Base-by-base conservation (phyloP, 2,888 invertebrate species). In the Sarcophaga caerulescens region DNA sequence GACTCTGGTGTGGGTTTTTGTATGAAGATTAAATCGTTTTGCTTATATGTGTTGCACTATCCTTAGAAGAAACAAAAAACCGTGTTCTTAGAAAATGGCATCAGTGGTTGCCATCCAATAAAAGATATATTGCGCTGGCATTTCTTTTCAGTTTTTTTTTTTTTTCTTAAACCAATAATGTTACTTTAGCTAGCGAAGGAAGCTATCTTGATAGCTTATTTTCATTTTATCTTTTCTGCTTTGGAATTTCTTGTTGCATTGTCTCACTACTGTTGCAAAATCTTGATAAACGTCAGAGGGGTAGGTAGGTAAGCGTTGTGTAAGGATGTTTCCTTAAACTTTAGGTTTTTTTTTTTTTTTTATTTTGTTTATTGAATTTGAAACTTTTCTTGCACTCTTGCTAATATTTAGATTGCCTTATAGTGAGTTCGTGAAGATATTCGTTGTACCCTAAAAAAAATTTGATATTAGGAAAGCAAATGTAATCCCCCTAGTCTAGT, bases 1-100 rank as follows among this genome's bases (percentile, higher is more conserved):
- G 79, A 80, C 52, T 69, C 23, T 23, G 68, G 68, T 57, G 47
- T 35, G 62, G 68, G 62, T 70, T 76, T 47, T 76, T 77, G 25
- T 65, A 69, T 74, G 47, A 65, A 85, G 83, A 85, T 85, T 81
- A 83, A 85, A 85, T 83, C 83, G 63, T 77, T 71, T 79, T 81
- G 5, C 74, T 80, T 77, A 62, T 68, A 21, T 35, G 23, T 69
- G n/a, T 21, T 62, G 47, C 69, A 63, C 25, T 63, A 63, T 69
- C 60, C 68, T n/a, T 52, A 45, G 4, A 17, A 5, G 1, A 4
- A 52, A 47, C 5, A 10, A 35, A 35, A 35, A 35, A 35, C 35
- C 2, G 8, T 59, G 45, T 63, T 62, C 62, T 14, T 44, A 25
- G 21, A 60, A 78, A 78, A 57, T 73, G 17, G 3, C 62, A 74